Evolutionary conservation across 2,797 vertebrate species (phyloP).

Genomic region (Coracias cyanogaster): DNA sequence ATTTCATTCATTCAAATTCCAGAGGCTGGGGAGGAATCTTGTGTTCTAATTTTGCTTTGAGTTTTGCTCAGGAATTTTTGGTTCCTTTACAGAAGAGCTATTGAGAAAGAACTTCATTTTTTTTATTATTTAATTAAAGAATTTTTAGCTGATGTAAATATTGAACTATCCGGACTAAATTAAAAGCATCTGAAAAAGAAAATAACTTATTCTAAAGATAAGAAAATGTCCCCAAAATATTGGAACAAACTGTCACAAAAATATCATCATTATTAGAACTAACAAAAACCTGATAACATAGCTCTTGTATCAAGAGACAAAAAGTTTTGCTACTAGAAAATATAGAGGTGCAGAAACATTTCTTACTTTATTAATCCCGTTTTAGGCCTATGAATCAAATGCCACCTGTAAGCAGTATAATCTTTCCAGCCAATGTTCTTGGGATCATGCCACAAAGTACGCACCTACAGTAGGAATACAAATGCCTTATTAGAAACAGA

Average conservation of each 20-base stretch:
- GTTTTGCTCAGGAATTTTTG: conserved; percentile 28
- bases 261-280: not conserved
- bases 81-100: not conserved
- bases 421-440: conserved; percentile 99
- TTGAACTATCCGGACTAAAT: not conserved
- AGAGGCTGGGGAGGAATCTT: not conserved
- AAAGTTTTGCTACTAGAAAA: not conserved
- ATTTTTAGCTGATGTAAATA: conserved; percentile 19
- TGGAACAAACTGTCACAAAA: not conserved
- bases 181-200: conserved; percentile 28
- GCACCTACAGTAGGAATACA: conserved; percentile 83
- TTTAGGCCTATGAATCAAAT: conserved; percentile 95
- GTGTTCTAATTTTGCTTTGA: conserved; percentile 4
- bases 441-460: conserved; percentile 96
- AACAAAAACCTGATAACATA: not conserved
- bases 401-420: conserved; percentile 98
- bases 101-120: not conserved
- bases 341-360: not conserved
- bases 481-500: not conserved
- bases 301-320: not conserved
- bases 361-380: conserved; percentile 96
- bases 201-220: not conserved
- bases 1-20: conserved; percentile 53
- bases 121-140: not conserved
- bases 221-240: not conserved